Percentiles rank a stretch among this genome's conserved stretches.
These are phyloP conservation scores for Crotalus viridis DNA, from an alignment of 2,113 vertebrate genomes.

Conservation along the genomic window DNA sequence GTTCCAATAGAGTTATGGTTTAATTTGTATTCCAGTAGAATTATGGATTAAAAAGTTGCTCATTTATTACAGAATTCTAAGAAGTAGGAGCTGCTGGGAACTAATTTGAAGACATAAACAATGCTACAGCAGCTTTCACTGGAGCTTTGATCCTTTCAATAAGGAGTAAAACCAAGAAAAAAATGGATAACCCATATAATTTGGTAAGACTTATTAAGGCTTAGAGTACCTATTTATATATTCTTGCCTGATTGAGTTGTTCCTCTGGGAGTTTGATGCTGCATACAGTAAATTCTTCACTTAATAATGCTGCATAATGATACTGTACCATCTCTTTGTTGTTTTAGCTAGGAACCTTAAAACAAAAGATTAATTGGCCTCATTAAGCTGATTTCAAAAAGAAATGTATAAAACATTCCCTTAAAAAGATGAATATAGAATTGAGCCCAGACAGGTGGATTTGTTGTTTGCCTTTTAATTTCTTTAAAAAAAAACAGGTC, in stretches of 20 bases:
- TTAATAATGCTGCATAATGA: neutral
- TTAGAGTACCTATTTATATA: neutral
- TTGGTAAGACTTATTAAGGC: neutral
- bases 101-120: neutral
- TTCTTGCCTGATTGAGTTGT: neutral
- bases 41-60: neutral
- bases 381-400: neutral
- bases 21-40: neutral
- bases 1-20: neutral
- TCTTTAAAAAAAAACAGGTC: neutral
- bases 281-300: neutral
- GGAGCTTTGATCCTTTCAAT: neutral
- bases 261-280: neutral
- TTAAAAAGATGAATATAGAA: neutral
- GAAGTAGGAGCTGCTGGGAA: neutral
- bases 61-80: neutral
- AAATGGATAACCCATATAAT: neutral
- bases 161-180: neutral
- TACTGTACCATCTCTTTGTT: slow-evolving; percentile 4
- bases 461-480: neutral
- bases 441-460: neutral
- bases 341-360: neutral
- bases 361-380: neutral
- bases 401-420: neutral
- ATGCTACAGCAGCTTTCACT: neutral